phyloP scores from a whole-genome alignment of 2,888 invertebrate genomes.

The Andrena bucephala region DNA sequence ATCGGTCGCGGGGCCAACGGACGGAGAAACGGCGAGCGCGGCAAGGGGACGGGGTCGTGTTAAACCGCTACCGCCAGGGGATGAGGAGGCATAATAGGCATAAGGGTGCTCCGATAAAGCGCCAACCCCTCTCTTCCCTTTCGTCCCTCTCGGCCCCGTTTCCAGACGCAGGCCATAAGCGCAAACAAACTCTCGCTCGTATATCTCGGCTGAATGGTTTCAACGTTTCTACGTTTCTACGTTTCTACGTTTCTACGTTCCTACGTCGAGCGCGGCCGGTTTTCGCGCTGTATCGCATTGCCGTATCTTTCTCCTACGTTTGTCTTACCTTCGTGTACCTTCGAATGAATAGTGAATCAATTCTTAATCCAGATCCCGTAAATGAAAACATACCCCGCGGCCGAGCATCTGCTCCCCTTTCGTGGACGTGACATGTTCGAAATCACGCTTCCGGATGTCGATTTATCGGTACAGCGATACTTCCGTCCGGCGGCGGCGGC shows the following conservation, averaged over 20 bases:
- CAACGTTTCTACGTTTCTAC: slow-evolving; percentile 69
- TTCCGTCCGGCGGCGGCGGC: no score
- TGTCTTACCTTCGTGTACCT: neutral
- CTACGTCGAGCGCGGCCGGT: slow-evolving; percentile 8
- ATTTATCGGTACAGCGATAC: no score
- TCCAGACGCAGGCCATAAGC: slow-evolving; percentile 77
- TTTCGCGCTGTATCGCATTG: slow-evolving; percentile 9
- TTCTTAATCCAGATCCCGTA: slow-evolving; percentile 52
- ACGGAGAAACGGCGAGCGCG: slow-evolving; percentile 27
- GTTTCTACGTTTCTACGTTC: slow-evolving; percentile 45
- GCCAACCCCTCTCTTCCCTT: slow-evolving; percentile 59
- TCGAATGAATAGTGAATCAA: neutral
- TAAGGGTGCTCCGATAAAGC: slow-evolving; percentile 83
- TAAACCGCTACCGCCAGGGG: slow-evolving; percentile 62
- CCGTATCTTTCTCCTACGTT: slow-evolving; percentile 1
- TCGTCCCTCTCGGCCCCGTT: slow-evolving; percentile 50
- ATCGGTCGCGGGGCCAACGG: slow-evolving; percentile 33
- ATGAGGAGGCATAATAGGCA: slow-evolving; percentile 80
- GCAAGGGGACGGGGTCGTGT: slow-evolving; percentile 64
- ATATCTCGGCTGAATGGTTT: slow-evolving; percentile 86
- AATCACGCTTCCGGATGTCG: no score
- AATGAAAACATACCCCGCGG: neutral
- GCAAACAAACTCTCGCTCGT: slow-evolving; percentile 86
- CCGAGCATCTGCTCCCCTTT: no score
- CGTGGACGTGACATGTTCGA: no score